Conservation (phyloP, 2,888 invertebrate genomes). For the Dione vanillae region DNA sequence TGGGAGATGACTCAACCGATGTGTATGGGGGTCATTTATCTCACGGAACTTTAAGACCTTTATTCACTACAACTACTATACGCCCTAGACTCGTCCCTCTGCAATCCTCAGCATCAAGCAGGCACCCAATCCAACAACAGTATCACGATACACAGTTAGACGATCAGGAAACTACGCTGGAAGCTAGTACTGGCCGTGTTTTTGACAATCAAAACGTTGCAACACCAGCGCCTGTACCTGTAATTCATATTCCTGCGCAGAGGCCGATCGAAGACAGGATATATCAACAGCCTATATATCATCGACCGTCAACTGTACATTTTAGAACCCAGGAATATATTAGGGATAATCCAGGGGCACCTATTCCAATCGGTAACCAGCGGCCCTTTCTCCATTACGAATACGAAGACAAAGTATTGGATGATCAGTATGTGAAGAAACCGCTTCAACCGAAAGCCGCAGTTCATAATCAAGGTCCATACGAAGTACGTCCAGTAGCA, state of each 20-base stretch:
- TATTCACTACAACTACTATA: conserved; percentile 87
- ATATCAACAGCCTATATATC: conserved; percentile 73
- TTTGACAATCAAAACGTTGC: conserved; percentile 77
- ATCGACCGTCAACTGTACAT: conserved; percentile 68
- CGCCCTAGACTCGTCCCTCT: conserved; percentile 83
- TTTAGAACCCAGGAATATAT: conserved; percentile 79
- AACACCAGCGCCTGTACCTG: conserved; percentile 82
- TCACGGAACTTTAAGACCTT: conserved; percentile 86
- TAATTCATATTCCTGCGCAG: conserved; percentile 81
- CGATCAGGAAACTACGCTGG: conserved; percentile 76
- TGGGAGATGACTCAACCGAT: conserved; percentile 87
- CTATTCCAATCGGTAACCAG: conserved; percentile 80
- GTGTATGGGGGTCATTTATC: conserved; percentile 88
- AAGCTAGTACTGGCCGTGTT: conserved; percentile 81
- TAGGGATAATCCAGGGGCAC: conserved; percentile 77
- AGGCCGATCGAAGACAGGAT: conserved; percentile 68
- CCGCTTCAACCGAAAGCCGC: conserved; percentile 60
- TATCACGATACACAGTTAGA: conserved; percentile 69
- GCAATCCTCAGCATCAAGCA: conserved; percentile 76
- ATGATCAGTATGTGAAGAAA: conserved; percentile 74
- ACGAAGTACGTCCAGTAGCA: conserved; percentile 70
- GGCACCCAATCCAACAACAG: conserved; percentile 77
- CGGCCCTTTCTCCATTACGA: conserved; percentile 80
- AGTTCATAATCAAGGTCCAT: conserved; percentile 65
- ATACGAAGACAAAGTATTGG: conserved; percentile 76